Conservation (phyloP, 2,797 vertebrate genomes). For the Crenichthys baileyi region DNA sequence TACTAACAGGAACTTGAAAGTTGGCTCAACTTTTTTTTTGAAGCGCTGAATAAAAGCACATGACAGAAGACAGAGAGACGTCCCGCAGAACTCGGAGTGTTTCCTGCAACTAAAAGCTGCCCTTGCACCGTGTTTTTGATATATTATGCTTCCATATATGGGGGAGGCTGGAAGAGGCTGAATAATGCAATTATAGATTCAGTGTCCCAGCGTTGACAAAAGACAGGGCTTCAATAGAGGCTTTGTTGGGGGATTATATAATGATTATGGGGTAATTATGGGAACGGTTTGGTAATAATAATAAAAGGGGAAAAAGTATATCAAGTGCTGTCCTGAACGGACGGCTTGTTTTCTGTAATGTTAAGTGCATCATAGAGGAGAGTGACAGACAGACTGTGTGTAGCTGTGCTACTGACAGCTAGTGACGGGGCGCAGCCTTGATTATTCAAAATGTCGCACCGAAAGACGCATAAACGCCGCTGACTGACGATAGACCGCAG, state of each 20-base stretch:
- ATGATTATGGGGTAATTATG: constrained; percentile 99
- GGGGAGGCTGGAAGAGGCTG: constrained; percentile 76
- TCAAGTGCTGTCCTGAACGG: constrained; percentile 87
- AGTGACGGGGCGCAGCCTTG: constrained; percentile 87
- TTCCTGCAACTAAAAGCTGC: constrained; percentile 79
- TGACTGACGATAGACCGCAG: constrained; percentile 86
- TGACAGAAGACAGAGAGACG: constrained; percentile 31
- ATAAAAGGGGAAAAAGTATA: constrained; percentile 81
- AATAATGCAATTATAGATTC: constrained; percentile 98
- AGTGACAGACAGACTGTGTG: constrained; percentile 73
- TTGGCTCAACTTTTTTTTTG: constrained; percentile 87
- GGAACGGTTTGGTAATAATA: constrained; percentile 93
- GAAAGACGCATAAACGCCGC: constrained; percentile 86
- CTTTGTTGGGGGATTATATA: constrained; percentile 99
- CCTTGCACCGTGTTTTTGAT: constrained; percentile 80
- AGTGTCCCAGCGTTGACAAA: constrained; percentile 96
- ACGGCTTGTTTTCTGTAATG: constrained; percentile 88
- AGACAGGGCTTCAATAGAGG: constrained; percentile 94
- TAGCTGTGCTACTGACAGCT: constrained; percentile 84
- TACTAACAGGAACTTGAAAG: constrained; percentile 87
- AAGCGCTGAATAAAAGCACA: constrained; percentile 55
- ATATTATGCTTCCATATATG: constrained; percentile 87
- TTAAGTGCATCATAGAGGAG: constrained; percentile 81
- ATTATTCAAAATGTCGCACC: constrained; percentile 92
- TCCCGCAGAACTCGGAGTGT: constrained; percentile 57